Base-by-base conservation (phyloP, 1,140 invertebrate genomes). In the Galendromus occidentalis region DNA sequence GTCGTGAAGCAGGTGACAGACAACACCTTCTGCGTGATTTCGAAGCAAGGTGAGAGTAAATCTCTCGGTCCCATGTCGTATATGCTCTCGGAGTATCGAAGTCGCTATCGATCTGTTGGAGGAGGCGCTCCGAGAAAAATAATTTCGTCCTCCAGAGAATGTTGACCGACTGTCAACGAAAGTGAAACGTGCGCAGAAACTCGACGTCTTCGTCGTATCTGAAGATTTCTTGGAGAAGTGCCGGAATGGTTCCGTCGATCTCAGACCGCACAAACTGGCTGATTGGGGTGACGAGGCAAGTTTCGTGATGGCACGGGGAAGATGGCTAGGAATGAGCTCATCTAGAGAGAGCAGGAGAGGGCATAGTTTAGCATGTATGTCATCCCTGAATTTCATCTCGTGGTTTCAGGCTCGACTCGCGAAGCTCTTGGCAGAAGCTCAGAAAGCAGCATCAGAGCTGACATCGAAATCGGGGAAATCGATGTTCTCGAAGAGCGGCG, bases 191-290 rank as follows among this genome's bases (percentile, higher is more conserved):
- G 85, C 85, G 0, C 76, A 86, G 75, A 75, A 80, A 5, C 69
- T 77, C 22, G 82, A 85, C 68, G 83, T 94, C 69, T 86, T 88
- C 74, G 83, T 93, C 67, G 80, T 91, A 5, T 78, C 84, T 28
- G 81, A 85, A 72, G 81, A 83, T 51, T 93, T 91, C 73, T 71
- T 95, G 1, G 83, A 89, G 68, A 73, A 74, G 66, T 69, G 78
- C 2, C 72, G 75, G 66, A 75, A 76, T 66, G 75, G 75, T 5
- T 71, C 69, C 29, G 69, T 59, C 65, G 28, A 68, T 12, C 64
- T 71, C 20, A 64, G 63, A 47, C 47, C 69, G 33, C 59, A 69
- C 7, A 67, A 64, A 20, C 30, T 69, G 17, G 63, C 44, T 28
- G 20, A 63, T 33, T 71, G 71, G 71, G 66, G 66, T 7, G 65